Evolutionary conservation across 2,113 vertebrate species (phyloP), one percentile per base, ranked within the genome.

Genomic region (Oryzias curvinotus): DNA sequence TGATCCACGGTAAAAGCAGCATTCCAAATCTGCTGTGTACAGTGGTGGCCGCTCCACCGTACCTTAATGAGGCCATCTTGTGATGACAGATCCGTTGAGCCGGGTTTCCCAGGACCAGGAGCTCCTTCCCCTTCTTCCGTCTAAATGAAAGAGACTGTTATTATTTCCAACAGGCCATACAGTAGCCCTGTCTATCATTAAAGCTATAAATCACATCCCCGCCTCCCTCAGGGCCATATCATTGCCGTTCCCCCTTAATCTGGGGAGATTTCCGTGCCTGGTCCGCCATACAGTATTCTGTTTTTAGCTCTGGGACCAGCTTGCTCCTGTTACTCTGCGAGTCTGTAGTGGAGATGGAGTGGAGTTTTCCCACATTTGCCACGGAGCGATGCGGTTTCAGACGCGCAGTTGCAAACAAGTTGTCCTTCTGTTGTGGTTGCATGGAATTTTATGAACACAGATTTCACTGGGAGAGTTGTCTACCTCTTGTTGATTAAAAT

Each of bases 1-100:
- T 3, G 54, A 76, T 80, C 74, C 73, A 46, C 71, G 79, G 68
- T 77, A 67, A 69, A 62, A 73, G 80, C 51, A 45, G 64, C 58
- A 83, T 83, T 90, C 88, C 77, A 72, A 85, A 83, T 82, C 76
- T 73, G 70, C 73, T 83, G 71, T 80, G 63, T 83, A 78, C 69
- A 72, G 42, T 69, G 73, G 68, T 82, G 76, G 80, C 66, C 81
- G 76, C 65, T 64, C 68, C 52, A 53, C 68, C 59, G 71, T 43
- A 76, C 75, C 73, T 78, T 88, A 83, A 87, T 84, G 71, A 75
- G 54, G 62, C 65, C 78, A 53, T 75, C 62, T 78, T 69, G 72
- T 70, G 83, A 65, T 88, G 86, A 91, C 85, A 83, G 88, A 89
- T 84, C 71, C 75, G 55, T 77, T 80, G 73, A 85, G 84, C 66